These are phyloP conservation scores for Blastobasis adustella DNA, from an alignment of 2,888 invertebrate genomes.

Conservation along the genomic window DNA sequence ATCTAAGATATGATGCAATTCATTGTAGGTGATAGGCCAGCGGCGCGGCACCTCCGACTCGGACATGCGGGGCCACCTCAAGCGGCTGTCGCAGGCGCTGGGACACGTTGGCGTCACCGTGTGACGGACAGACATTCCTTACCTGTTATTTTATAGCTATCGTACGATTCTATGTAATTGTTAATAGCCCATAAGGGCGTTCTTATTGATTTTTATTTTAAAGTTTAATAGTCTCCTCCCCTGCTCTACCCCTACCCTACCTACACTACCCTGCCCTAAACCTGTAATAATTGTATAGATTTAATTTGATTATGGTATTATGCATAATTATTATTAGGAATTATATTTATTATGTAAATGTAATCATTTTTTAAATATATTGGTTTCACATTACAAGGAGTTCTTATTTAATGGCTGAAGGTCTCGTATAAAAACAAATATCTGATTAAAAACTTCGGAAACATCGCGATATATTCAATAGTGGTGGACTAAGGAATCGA, in stretches of 20 bases:
- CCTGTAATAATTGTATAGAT: no score
- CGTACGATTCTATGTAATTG: no score
- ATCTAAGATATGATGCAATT: no score
- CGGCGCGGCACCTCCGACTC: slow-evolving; percentile 70
- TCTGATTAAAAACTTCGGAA: no score
- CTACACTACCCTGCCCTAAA: no score
- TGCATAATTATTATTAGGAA: background rate
- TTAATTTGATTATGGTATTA: background rate
- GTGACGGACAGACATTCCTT: slow-evolving; percentile 31
- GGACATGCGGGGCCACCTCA: slow-evolving; percentile 80
- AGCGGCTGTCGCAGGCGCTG: slow-evolving; percentile 88
- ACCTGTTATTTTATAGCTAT: no score
- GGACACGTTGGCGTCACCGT: slow-evolving; percentile 89
- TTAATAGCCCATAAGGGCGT: background rate
- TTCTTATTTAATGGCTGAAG: no score
- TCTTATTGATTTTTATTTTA: background rate
- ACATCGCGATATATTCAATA: no score
- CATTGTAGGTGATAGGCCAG: slow-evolving; percentile 75
- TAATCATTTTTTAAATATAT: background rate
- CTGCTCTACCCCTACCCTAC: no score
- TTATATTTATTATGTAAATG: background rate
- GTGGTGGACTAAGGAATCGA: no score
- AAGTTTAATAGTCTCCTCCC: no score
- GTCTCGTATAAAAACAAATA: no score
- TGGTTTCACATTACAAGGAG: background rate